phyloP scores from a whole-genome alignment of 1,140 invertebrate species.

The Planococcus citri region DNA sequence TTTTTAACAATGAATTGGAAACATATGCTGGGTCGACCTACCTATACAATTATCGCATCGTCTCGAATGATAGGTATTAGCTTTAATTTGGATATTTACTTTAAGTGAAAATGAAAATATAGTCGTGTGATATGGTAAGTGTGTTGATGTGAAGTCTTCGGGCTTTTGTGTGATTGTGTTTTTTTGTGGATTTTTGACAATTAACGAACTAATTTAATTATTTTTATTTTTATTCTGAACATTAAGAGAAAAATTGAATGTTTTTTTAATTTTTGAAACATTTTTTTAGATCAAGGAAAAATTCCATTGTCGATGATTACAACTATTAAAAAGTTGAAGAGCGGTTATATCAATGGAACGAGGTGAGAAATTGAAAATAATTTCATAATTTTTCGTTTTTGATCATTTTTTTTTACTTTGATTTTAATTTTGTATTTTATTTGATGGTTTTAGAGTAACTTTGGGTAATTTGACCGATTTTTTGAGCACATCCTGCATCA shows the following conservation, averaged over 20 bases:
- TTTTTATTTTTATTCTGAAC: too few species aligned
- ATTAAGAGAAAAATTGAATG: too few species aligned
- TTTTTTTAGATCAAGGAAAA: constrained; percentile 71
- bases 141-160: neutral
- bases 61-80: constrained; percentile 61
- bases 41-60: constrained; percentile 67
- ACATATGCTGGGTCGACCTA: constrained; percentile 77
- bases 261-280: neutral
- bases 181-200: too few species aligned
- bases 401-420: neutral
- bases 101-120: too few species aligned
- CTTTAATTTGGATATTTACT: too few species aligned
- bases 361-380: constrained; percentile 34
- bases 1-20: constrained; percentile 90
- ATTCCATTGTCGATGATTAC: constrained; percentile 88
- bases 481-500: constrained; percentile 88
- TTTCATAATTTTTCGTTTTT: neutral
- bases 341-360: constrained; percentile 96
- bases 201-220: too few species aligned
- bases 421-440: neutral
- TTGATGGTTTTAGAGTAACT: constrained; percentile 55
- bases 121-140: neutral
- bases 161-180: too few species aligned
- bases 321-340: constrained; percentile 96
- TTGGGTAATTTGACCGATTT: constrained; percentile 84